These are phyloP conservation scores for Batillaria attramentaria DNA, from an alignment of 1,140 invertebrate genomes.

Conservation along the genomic window DNA sequence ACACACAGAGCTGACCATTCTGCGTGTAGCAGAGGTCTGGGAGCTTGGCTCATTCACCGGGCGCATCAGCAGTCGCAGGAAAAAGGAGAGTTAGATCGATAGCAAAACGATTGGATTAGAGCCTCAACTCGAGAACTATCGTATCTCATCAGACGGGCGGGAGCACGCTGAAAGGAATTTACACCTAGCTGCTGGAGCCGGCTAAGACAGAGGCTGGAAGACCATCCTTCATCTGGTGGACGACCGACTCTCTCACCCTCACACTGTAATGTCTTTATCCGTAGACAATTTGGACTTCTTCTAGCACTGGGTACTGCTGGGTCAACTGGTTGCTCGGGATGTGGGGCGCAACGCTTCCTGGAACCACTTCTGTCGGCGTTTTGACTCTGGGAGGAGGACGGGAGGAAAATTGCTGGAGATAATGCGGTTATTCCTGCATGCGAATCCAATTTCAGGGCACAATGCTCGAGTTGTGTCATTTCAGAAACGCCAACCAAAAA, in stretches of 20 bases:
- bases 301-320: background rate
- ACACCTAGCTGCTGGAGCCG: slow-evolving; percentile 4
- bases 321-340: background rate
- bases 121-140: slow-evolving; percentile 10
- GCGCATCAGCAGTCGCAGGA: too few relatives aligned
- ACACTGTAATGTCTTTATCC: slow-evolving; percentile 14
- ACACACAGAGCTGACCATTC: too few relatives aligned
- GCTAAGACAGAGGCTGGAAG: background rate
- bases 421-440: too few relatives aligned
- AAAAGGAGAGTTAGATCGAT: too few relatives aligned
- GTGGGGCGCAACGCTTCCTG: slow-evolving; percentile 1
- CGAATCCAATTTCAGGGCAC: too few relatives aligned
- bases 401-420: too few relatives aligned
- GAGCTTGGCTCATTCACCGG: too few relatives aligned
- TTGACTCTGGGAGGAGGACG: background rate
- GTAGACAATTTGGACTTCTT: background rate
- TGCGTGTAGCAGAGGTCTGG: too few relatives aligned
- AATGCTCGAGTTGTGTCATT: too few relatives aligned
- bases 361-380: background rate
- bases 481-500: too few relatives aligned
- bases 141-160: slow-evolving; percentile 1
- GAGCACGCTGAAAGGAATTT: background rate
- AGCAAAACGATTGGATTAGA: slow-evolving; percentile 4
- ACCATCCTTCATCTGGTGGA: background rate
- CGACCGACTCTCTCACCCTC: background rate